Conservation (phyloP, 23 tunicate genomes). For the Botrylloides violaceus region DNA sequence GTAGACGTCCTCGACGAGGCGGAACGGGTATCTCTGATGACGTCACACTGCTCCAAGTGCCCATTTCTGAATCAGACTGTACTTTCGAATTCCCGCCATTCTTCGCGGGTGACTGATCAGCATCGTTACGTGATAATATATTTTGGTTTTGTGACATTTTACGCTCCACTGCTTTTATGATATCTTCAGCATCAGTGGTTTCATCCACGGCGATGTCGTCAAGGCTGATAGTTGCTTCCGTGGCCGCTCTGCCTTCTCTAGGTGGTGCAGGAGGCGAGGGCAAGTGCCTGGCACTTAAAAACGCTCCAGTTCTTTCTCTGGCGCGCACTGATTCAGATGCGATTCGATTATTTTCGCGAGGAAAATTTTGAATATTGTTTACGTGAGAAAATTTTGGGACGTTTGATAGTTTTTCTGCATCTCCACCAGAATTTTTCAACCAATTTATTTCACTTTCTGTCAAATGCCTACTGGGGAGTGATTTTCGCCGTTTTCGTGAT, state of each 20-base stretch:
- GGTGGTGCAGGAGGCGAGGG: neutral
- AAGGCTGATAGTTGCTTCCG: neutral
- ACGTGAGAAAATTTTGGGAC: neutral
- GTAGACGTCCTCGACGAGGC: neutral
- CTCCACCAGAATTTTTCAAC: neutral
- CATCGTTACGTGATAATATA: neutral
- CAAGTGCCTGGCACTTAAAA: neutral
- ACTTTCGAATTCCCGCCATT: neutral
- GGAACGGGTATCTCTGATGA: slow-evolving; percentile 3
- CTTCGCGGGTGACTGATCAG: neutral
- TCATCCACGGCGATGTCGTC: slow-evolving; percentile 14
- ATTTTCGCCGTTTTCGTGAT: neutral
- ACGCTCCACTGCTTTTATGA: neutral
- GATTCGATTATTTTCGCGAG: neutral
- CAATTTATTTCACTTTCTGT: slow-evolving; percentile 25
- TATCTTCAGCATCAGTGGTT: slow-evolving; percentile 19
- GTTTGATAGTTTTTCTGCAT: neutral
- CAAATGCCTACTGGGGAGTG: slow-evolving; percentile 8
- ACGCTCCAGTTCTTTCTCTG: neutral
- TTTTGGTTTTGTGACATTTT: slow-evolving; percentile 2
- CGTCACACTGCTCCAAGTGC: slow-evolving; percentile 16
- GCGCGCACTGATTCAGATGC: neutral
- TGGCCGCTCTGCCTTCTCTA: neutral
- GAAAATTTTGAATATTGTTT: neutral
- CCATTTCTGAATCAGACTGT: neutral